Base-by-base conservation (phyloP, 2,797 vertebrate species). In the Acipenser transmontanus region DNA sequence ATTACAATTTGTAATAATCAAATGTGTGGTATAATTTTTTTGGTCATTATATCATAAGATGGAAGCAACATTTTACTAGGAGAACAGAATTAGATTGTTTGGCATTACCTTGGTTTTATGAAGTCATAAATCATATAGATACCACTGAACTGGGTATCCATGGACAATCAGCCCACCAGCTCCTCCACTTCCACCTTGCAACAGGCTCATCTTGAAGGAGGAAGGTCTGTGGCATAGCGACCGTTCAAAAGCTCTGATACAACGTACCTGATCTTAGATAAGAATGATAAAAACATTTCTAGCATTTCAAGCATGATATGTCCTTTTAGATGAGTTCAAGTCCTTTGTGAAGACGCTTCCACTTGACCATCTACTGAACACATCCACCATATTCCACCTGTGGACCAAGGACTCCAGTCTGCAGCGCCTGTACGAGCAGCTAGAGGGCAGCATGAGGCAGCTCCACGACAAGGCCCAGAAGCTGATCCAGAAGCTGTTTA, bases 371-470 rank as follows among this genome's bases (percentile, higher is more conserved):
- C 91, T 91, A 73, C 80, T 91, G 72, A 92, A 92, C 72, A 76
- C 80, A 71, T 88, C 90, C 0, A 75, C 89, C 66, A 80, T 92
- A 76, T 88, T 90, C 61, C 88, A 89, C 67, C 87, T 87, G 76
- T 92, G 90, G 90, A 78, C 77, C 49, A 73, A 79, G 80, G 89
- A 92, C 54, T 54, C 74, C 7, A 76, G 77, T 0, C 69, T 91
- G 17, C 85, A 88, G 74, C 88, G 86, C 54, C 86, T 85, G 68
- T 91, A 88, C 72, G 87, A 91, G 69, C 88, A 89, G 74, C 73
- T 91, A 70, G 83, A 84, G 60, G 77, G 73, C 70, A 82, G 81
- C 70, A 68, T 90, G 78, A 88, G 87, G 71, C 74, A 84, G 66
- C 81, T 91, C 0, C 76, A 85, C 74, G 84, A 81, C 75, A 92